Base-by-base conservation (phyloP, 2,113 vertebrate genomes). In the Puntigrus tetrazona region DNA sequence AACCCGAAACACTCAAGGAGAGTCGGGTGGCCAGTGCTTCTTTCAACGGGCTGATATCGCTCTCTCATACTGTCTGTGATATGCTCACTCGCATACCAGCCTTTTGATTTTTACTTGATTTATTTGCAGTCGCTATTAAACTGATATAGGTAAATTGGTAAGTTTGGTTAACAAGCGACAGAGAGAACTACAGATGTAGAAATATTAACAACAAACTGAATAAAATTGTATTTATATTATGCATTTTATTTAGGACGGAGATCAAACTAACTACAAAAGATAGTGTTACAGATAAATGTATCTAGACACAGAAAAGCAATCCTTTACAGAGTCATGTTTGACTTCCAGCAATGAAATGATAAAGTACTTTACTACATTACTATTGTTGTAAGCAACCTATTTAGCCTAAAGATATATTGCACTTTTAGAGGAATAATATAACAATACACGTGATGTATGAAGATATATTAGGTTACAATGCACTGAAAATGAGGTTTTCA, bases 1-100 rank as follows among this genome's bases (percentile, higher is more conserved):
- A 90, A 41, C 88, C 93, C 87, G 83, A 95, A 95, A 93, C 94
- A 95, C 90, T 94, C 93, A 93, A 94, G 85, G 70, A 95, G 90
- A 8, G 90, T 83, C 75, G 91, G 82, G 5, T 90, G 90, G 87
- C 91, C 93, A 95, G 95, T 93, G 6, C 76, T 83, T 90, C 89
- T 89, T 88, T 86, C 65, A 87, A 80, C 22, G 29, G 84, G 88
- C 91, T 89, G 67, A 65, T 31, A 80, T 47, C 84, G 86, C 47
- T 84, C 81, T 90, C 85, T 63, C 87, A 63, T 55, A 80, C 86
- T 86, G 85, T 82, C 85, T 25, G 29, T 55, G 43, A 82, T 59
- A 50, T 50, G 11, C 55, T 75, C 57, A 43, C 52, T 38, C 9
- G 36, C 5, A 50, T 31, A 16, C 7, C 70, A 80, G 16, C 10